Base-by-base conservation (phyloP, 1,140 invertebrate genomes). In the Drosophila asahinai region DNA sequence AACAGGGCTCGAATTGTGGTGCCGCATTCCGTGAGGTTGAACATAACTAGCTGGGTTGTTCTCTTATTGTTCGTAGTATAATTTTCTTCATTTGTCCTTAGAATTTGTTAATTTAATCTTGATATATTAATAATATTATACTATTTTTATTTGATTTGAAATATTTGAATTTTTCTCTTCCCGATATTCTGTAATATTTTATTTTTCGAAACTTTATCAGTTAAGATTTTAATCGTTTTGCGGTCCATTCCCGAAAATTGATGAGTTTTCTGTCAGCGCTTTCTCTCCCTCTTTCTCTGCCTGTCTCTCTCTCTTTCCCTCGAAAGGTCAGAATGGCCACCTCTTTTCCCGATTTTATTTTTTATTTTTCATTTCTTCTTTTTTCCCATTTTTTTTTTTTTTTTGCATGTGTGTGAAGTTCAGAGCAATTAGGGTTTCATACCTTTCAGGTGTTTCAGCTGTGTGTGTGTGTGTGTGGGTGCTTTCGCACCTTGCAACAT, bases 401-500 rank as follows among this genome's bases (percentile, higher is more conserved):
- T 54, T 17, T 14, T 11, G 27, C 7, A 14, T 45, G 58, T 60
- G 38, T 47, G 40, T 27, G 40, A 60, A 38, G 49, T 63, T 63
- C 49, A 40, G 7, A 58, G 61, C 61, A 63, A 63, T 63, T 63
- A 63, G 61, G 61, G 22, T 63, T 51, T 40, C 33, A 63, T 58
- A 58, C 19, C 54, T 58, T 42, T 57, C 54, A 57, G 54, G 54
- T 57, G 54, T 57, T 36, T 11, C 33, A 11, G 33, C 33, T 33
- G 12, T 30, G 6, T 14, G 27, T n/a, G 1, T 11, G 19, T 57
- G 25, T 57, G 52, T 47, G 51, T 63, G 52, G 30, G 54, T 59
- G 45, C 43, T 43, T 55, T 64, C 58, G 36, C 65, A 78, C 54
- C 65, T 40, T 78, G 75, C 59, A 76, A 54, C 55, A 57, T 70